A percentile compares a stretch with the other conserved stretches of the same genome.
Conservation (phyloP, 1,140 invertebrate genomes). For the Condylostylus longicornis region DNA sequence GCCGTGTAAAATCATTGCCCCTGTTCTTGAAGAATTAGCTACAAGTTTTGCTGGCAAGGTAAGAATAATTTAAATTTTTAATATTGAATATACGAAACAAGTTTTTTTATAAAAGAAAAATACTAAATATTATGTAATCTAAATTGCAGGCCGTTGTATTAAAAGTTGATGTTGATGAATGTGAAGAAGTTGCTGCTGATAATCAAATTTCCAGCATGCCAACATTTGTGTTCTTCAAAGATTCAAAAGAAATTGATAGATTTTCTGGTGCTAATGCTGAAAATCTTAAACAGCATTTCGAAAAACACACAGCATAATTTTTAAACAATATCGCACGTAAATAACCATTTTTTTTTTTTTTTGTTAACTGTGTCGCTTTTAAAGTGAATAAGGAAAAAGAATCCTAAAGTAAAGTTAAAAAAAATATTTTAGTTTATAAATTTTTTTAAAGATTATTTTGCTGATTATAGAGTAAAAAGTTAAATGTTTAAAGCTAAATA, state of each 20-base stretch:
- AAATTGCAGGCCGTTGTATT: too few species aligned
- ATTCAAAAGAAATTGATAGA: slow-evolving; percentile 47
- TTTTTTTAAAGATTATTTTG: too few species aligned
- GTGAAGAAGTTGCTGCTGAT: slow-evolving; percentile 62
- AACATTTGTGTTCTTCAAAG: slow-evolving; percentile 82
- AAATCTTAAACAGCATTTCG: slow-evolving; percentile 49
- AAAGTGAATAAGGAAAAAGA: too few species aligned
- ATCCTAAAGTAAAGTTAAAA: too few species aligned
- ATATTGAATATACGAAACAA: background rate
- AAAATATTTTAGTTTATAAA: too few species aligned
- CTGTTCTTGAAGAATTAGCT: slow-evolving; percentile 54
- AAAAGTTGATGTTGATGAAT: slow-evolving; percentile 85
- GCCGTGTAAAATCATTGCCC: slow-evolving; percentile 85
- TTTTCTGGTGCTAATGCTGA: slow-evolving; percentile 68
- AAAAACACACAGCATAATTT: slow-evolving; percentile 43
- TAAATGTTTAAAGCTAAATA: too few species aligned
- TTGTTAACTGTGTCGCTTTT: too few species aligned
- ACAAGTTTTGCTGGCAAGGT: slow-evolving; percentile 37
- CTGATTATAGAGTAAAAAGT: too few species aligned
- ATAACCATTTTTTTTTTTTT: too few species aligned
- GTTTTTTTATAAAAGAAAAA: too few species aligned
- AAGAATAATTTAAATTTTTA: slow-evolving; percentile 8
- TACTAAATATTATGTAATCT: too few species aligned
- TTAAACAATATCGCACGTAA: too few species aligned
- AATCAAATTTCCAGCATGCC: slow-evolving; percentile 83